Percentiles rank a stretch among this genome's conserved stretches.
These are phyloP conservation scores for Pogonomyrmex californicus DNA, from an alignment of 1,140 invertebrate species.

Conservation along the genomic window DNA sequence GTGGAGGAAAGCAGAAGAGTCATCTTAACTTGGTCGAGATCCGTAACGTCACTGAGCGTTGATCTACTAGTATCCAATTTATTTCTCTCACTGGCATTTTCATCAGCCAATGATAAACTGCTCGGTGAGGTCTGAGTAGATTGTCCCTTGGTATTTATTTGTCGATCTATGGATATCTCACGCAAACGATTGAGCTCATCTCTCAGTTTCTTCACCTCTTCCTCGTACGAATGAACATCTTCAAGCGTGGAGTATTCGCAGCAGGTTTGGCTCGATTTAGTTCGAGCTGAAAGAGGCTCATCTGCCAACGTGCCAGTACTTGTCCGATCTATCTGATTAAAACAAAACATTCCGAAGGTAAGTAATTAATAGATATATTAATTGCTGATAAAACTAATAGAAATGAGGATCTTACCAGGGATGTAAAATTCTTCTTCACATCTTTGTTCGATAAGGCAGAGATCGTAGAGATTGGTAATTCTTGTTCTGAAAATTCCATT, in stretches of 20 bases:
- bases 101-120: neutral
- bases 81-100: neutral
- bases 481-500: constrained; percentile 49
- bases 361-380: neutral
- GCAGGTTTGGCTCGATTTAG: neutral
- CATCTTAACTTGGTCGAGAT: constrained; percentile 29
- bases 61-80: neutral
- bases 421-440: constrained; percentile 89
- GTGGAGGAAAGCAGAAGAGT: neutral
- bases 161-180: constrained; percentile 53
- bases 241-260: constrained; percentile 52
- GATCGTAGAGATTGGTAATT: neutral
- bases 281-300: constrained; percentile 17
- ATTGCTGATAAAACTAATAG: neutral
- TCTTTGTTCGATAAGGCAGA: constrained; percentile 91
- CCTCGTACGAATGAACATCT: constrained; percentile 70
- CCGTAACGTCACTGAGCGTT: neutral
- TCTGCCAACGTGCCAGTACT: constrained; percentile 4
- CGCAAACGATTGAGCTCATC: constrained; percentile 75
- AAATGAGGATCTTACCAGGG: constrained; percentile 90
- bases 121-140: constrained; percentile 76
- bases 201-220: constrained; percentile 70
- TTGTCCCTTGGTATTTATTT: constrained; percentile 44
- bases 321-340: constrained; percentile 44
- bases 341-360: constrained; percentile 9